Evolutionary conservation across 1,140 invertebrate genomes (phyloP).

Genomic region (Papilio glaucus): DNA sequence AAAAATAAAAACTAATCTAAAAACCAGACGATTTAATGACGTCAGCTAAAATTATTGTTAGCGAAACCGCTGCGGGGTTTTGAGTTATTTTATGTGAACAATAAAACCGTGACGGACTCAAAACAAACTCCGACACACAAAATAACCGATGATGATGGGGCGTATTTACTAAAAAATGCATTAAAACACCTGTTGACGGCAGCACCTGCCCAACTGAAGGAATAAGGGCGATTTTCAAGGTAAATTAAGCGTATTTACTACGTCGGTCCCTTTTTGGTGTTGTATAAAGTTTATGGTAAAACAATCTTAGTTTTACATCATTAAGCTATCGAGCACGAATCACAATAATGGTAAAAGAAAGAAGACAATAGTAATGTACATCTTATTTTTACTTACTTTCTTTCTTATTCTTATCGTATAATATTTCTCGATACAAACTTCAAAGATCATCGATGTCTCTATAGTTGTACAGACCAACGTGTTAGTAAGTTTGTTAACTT

Average conservation of each 20-base stretch:
- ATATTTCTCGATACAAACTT: not conserved
- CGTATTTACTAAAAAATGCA: constrained; percentile 59
- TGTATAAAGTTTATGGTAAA: constrained; percentile 26
- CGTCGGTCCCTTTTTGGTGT: constrained; percentile 1
- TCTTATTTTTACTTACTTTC: no score
- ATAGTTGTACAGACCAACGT: no score
- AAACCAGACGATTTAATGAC: constrained; percentile 73
- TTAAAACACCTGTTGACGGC: constrained; percentile 60
- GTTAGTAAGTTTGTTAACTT: no score
- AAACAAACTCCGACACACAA: constrained; percentile 71
- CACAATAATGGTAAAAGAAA: not conserved
- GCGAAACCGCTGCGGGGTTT: constrained; percentile 46
- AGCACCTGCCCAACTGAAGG: constrained; percentile 68
- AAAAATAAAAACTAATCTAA: constrained; percentile 73
- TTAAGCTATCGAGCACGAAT: not conserved
- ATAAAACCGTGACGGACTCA: constrained; percentile 70
- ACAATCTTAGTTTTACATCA: constrained; percentile 5
- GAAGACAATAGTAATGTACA: not conserved
- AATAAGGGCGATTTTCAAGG: constrained; percentile 39
- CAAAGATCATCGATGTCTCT: not conserved
- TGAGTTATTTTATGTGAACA: constrained; percentile 56
- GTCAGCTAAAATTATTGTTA: constrained; percentile 71
- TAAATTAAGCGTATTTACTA: constrained; percentile 4
- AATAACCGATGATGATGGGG: constrained; percentile 54
- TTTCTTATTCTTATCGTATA: not conserved